phyloP scores from a whole-genome alignment of 53 echinoderm and acorn worm species.

The Antedon mediterranea region DNA sequence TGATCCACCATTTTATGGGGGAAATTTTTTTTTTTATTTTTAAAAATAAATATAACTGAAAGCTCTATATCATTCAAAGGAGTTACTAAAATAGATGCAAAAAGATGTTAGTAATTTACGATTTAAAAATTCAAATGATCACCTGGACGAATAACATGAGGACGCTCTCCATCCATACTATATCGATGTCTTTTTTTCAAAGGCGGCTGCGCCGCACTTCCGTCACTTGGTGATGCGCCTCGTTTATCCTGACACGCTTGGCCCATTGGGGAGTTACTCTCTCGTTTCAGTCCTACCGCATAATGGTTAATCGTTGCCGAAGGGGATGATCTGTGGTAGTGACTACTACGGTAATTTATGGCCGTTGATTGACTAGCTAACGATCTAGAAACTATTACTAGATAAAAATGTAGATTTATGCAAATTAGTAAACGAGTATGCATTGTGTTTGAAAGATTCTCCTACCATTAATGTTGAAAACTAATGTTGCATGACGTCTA shows the following conservation, averaged over 20 bases:
- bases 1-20: too few relatives aligned
- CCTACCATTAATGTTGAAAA: too few relatives aligned
- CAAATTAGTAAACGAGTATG: background rate
- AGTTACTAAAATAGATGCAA: too few relatives aligned
- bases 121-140: background rate
- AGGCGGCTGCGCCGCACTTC: constrained; percentile 43
- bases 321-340: constrained; percentile 40
- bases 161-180: constrained; percentile 53
- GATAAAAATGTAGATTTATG: background rate
- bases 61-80: too few relatives aligned
- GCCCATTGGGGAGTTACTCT: background rate
- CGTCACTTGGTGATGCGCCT: background rate
- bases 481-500: too few relatives aligned
- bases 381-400: constrained; percentile 59
- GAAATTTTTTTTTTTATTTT: too few relatives aligned
- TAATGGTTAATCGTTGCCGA: constrained; percentile 77
- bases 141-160: background rate
- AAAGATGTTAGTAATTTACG: too few relatives aligned
- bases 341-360: constrained; percentile 36
- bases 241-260: background rate
- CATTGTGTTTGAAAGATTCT: too few relatives aligned
- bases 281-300: background rate
- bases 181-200: constrained; percentile 73
- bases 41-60: too few relatives aligned
- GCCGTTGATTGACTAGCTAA: constrained; percentile 16